Percentiles rank a stretch among this genome's conserved stretches.
Conservation (phyloP, 2,888 invertebrate species). For the Itoplectis maculator region DNA sequence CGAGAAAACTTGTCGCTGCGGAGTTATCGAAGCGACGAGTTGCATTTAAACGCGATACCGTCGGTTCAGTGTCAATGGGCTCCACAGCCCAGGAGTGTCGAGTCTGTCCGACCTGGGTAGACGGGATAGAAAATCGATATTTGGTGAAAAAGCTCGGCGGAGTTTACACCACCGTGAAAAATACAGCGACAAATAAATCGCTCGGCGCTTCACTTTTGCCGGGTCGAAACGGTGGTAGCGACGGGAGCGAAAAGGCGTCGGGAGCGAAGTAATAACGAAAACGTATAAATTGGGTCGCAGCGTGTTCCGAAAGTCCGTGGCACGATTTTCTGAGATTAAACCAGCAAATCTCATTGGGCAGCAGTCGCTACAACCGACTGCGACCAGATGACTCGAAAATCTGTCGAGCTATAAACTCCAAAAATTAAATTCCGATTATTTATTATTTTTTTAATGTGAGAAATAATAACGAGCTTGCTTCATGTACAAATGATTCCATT, state of each 20-base stretch:
- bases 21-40: background rate
- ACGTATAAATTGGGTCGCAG: slow-evolving; percentile 61
- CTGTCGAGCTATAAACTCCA: background rate
- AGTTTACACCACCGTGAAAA: background rate
- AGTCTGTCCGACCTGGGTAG: slow-evolving; percentile 26
- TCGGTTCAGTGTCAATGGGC: background rate
- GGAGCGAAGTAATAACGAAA: slow-evolving; percentile 60
- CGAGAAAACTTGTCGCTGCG: background rate
- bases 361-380: background rate
- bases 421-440: background rate
- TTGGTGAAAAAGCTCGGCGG: slow-evolving; percentile 47
- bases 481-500: no score
- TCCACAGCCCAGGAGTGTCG: background rate
- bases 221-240: background rate
- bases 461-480: no score
- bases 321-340: slow-evolving; percentile 57
- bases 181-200: slow-evolving; percentile 9
- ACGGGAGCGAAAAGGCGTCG: background rate
- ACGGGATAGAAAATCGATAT: slow-evolving; percentile 63
- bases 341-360: slow-evolving; percentile 29
- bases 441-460: no score
- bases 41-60: background rate
- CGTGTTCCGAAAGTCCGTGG: slow-evolving; percentile 43
- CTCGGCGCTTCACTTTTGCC: background rate
- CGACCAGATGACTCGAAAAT: background rate